Conservation (phyloP, 2,797 vertebrate genomes). For the Smutsia gigantea region DNA sequence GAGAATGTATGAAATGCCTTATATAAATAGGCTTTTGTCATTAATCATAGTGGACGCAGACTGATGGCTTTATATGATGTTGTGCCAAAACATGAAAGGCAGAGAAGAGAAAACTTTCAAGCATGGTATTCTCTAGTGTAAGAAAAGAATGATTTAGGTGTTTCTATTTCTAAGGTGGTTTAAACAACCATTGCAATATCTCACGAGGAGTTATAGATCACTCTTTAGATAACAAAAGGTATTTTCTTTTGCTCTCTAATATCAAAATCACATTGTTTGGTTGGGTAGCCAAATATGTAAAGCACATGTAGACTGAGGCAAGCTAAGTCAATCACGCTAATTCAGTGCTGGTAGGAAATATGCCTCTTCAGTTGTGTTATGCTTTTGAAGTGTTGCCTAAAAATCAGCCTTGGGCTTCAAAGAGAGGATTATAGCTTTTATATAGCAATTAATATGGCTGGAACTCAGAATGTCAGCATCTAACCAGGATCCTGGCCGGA, state of each 20-base stretch:
- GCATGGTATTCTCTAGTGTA: slow-evolving; percentile 73
- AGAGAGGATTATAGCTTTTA: slow-evolving; percentile 97
- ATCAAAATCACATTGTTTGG: slow-evolving; percentile 87
- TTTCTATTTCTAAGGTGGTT: slow-evolving; percentile 84
- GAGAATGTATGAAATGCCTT: slow-evolving; percentile 62
- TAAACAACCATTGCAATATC: slow-evolving; percentile 84
- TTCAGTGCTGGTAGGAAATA: slow-evolving; percentile 86
- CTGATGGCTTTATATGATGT: slow-evolving; percentile 82
- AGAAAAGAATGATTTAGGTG: slow-evolving; percentile 76
- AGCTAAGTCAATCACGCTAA: slow-evolving; percentile 88
- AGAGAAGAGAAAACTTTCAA: not conserved
- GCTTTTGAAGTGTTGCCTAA: slow-evolving; percentile 93
- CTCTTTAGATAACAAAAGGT: slow-evolving; percentile 83
- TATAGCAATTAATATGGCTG: slow-evolving; percentile 98
- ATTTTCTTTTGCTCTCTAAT: slow-evolving; percentile 82
- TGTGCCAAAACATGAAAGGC: not conserved
- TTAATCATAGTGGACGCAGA: slow-evolving; percentile 72
- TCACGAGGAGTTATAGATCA: slow-evolving; percentile 85
- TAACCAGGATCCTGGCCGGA: slow-evolving; percentile 91
- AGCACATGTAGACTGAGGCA: slow-evolving; percentile 84
- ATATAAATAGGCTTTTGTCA: slow-evolving; percentile 78
- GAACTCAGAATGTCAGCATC: slow-evolving; percentile 94
- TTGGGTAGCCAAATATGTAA: slow-evolving; percentile 87
- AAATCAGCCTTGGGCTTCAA: slow-evolving; percentile 95
- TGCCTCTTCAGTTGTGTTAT: slow-evolving; percentile 87